Conservation (phyloP, 2,797 vertebrate species). For the Apodemus agrarius region DNA sequence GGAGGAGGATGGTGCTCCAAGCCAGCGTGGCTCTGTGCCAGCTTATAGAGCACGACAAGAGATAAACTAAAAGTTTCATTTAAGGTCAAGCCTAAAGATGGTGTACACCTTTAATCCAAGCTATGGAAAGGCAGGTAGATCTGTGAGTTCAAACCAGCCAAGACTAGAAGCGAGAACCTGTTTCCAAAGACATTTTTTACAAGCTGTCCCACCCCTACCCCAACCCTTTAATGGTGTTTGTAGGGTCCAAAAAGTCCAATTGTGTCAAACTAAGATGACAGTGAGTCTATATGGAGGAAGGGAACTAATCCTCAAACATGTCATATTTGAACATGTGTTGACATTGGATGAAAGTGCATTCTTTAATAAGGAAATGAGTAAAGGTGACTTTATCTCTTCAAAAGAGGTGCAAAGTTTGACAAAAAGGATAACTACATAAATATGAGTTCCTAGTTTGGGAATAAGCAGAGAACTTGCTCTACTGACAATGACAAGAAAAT, state of each 20-base stretch:
- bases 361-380: neutral
- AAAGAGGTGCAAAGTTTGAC: neutral
- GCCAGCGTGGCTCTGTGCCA: neutral
- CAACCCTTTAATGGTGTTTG: neutral
- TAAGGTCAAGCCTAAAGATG: neutral
- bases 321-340: neutral
- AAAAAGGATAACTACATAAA: neutral
- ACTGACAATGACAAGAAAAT: neutral
- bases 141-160: neutral
- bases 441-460: neutral
- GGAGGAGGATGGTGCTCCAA: neutral
- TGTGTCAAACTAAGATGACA: neutral
- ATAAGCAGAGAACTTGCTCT: neutral
- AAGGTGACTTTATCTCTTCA: neutral
- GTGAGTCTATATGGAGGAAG: neutral
- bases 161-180: neutral
- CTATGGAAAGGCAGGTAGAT: neutral
- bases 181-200: neutral
- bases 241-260: neutral
- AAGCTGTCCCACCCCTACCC: neutral
- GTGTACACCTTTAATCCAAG: too few relatives aligned
- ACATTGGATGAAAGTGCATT: neutral
- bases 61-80: neutral
- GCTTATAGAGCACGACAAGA: neutral
- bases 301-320: neutral